Percentiles rank a stretch among this genome's conserved stretches.
Evolutionary conservation across 2,113 vertebrate genomes (phyloP).

Genomic region (Campylomormyrus tamandua): DNA sequence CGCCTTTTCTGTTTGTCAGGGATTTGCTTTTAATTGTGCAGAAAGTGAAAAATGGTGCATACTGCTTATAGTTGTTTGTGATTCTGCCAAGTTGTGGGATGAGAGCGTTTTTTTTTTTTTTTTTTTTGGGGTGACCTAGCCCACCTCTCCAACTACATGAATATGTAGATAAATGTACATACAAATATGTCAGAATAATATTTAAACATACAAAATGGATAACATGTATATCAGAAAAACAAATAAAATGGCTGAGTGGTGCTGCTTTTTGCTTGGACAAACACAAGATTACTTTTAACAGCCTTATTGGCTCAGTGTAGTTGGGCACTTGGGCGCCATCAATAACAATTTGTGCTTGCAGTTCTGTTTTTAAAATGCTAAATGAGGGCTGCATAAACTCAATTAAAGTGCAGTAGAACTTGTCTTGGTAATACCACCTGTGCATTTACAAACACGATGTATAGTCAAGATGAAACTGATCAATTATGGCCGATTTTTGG

Average conservation of each 20-base stretch:
- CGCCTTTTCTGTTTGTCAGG: neutral
- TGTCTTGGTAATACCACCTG: neutral
- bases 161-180: neutral
- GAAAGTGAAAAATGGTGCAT: neutral
- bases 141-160: neutral
- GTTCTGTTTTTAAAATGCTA: neutral
- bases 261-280: neutral
- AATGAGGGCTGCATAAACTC: neutral
- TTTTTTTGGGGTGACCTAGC: neutral
- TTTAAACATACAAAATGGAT: neutral
- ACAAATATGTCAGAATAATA: neutral
- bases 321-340: neutral
- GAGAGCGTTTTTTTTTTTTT: neutral
- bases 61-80: neutral
- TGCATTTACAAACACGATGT: neutral
- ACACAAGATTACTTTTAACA: neutral
- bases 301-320: neutral
- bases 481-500: neutral
- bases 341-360: constrained; percentile 3
- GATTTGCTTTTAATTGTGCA: neutral
- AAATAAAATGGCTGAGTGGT: neutral
- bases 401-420: neutral
- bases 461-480: neutral
- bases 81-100: neutral
- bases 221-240: neutral